Evolutionary conservation across 2,113 vertebrate genomes (phyloP).

Genomic region (Mohoua ochrocephala): DNA sequence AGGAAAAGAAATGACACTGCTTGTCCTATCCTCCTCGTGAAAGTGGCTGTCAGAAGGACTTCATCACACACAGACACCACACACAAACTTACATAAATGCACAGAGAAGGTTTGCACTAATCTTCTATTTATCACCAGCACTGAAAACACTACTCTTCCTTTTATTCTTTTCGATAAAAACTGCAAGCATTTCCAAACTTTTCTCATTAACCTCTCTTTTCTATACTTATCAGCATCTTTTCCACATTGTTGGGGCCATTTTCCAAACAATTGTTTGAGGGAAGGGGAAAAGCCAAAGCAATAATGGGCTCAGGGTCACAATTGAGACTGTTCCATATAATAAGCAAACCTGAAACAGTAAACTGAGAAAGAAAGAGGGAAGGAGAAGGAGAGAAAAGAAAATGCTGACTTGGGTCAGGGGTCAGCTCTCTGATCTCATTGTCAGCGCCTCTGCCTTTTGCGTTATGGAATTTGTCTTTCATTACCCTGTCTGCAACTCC

Average conservation of each 20-base stretch:
- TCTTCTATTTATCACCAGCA: slow-evolving; percentile 69
- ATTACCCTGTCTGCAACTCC: slow-evolving; percentile 74
- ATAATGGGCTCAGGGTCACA: slow-evolving; percentile 75
- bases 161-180: slow-evolving; percentile 71
- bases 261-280: slow-evolving; percentile 75
- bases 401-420: slow-evolving; percentile 78
- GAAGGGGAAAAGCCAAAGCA: slow-evolving; percentile 41
- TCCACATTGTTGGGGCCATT: slow-evolving; percentile 69
- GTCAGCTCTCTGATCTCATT: slow-evolving; percentile 82
- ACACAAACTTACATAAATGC: neutral
- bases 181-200: slow-evolving; percentile 71
- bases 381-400: slow-evolving; percentile 68
- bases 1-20: neutral
- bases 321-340: slow-evolving; percentile 55
- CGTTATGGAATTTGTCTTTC: slow-evolving; percentile 77
- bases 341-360: slow-evolving; percentile 30
- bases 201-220: slow-evolving; percentile 72
- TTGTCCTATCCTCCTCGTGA: neutral
- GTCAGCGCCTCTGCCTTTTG: slow-evolving; percentile 69
- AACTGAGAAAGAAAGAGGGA: slow-evolving; percentile 56
- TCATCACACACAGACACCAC: neutral
- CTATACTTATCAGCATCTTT: slow-evolving; percentile 80
- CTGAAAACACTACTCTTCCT: slow-evolving; percentile 78
- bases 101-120: neutral
- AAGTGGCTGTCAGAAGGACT: neutral